phyloP scores from a whole-genome alignment of 2,797 vertebrate genomes.

The Coreius guichenoti region DNA sequence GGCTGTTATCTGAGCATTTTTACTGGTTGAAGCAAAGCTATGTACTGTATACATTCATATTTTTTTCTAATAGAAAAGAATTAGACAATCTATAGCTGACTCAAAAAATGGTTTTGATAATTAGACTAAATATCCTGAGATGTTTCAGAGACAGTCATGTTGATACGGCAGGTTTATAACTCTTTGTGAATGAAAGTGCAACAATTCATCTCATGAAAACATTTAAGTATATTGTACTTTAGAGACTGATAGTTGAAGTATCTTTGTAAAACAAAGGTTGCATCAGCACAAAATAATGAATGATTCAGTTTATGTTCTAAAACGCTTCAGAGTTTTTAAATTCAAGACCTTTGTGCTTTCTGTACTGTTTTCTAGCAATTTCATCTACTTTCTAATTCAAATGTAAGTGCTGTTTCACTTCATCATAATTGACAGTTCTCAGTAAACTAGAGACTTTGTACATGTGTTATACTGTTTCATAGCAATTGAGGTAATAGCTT shows the following conservation, averaged over 20 bases:
- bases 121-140: not conserved
- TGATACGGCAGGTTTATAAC: not conserved
- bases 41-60: not conserved
- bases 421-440: not conserved
- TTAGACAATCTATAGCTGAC: not conserved
- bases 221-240: not conserved
- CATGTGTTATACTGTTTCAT: not conserved
- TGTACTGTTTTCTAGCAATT: not conserved
- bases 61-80: slow-evolving; percentile 4
- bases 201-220: not conserved
- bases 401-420: not conserved
- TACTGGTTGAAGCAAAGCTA: not conserved
- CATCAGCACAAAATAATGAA: not conserved
- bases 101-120: not conserved
- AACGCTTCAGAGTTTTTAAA: not conserved
- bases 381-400: not conserved
- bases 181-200: not conserved
- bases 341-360: not conserved
- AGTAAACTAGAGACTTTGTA: not conserved
- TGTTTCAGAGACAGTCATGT: not conserved
- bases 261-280: not conserved
- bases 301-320: not conserved
- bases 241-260: not conserved
- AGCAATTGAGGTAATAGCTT: not conserved
- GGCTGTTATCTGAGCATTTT: not conserved